Evolutionary conservation across 2,888 invertebrate genomes (phyloP).

Genomic region (Lasius fuliginosus): DNA sequence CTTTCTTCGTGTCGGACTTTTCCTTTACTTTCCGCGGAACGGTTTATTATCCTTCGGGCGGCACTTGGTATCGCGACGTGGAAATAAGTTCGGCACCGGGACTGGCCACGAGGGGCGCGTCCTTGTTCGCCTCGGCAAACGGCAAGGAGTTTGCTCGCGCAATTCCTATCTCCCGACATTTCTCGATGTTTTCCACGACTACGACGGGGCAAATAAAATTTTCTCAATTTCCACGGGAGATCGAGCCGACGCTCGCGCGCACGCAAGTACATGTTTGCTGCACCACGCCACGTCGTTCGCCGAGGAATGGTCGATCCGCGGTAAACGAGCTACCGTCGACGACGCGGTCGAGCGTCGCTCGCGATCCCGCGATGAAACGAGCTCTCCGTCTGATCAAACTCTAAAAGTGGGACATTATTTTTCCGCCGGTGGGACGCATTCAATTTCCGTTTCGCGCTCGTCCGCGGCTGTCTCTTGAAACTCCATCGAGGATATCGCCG

Average conservation of each 20-base stretch:
- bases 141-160: conserved; percentile 74
- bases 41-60: conserved; percentile 67
- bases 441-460: conserved; percentile 80
- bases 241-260: conserved; percentile 57
- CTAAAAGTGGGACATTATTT: conserved; percentile 81
- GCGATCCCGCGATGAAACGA: conserved; percentile 64
- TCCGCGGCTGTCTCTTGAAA: conserved; percentile 61
- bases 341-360: conserved; percentile 42
- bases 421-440: conserved; percentile 80
- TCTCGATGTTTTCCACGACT: conserved; percentile 75
- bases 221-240: conserved; percentile 78
- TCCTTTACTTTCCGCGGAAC: conserved; percentile 62
- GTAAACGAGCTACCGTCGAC: conserved; percentile 68
- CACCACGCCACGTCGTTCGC: conserved; percentile 33
- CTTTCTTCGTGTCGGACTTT: conserved; percentile 37
- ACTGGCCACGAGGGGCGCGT: conserved; percentile 78
- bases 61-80: conserved; percentile 53
- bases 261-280: conserved; percentile 47
- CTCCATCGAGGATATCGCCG: conserved; percentile 40
- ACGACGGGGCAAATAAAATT: conserved; percentile 82
- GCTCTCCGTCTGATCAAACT: conserved; percentile 77
- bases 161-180: conserved; percentile 78
- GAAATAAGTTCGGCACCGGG: conserved; percentile 78
- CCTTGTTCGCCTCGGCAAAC: conserved; percentile 68
- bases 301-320: conserved; percentile 75